Conservation (phyloP, 2,113 vertebrate genomes). For the Benitochromis conjunctus region DNA sequence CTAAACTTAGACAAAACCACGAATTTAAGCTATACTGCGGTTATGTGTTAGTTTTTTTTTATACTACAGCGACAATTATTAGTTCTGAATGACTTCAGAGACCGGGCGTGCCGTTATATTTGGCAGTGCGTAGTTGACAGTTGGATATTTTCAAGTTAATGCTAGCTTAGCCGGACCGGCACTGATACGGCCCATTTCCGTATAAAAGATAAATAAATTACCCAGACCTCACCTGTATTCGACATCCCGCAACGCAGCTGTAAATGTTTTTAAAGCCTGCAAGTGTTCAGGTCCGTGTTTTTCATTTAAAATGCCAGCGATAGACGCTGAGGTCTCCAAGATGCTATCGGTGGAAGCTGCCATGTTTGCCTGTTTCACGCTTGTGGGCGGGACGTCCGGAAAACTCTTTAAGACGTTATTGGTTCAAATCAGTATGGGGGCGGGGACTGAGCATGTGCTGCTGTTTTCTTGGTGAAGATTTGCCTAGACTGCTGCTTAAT, state of each 20-base stretch:
- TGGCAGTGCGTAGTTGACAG: background rate
- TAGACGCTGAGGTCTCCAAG: slow-evolving; percentile 11
- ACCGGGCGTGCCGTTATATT: background rate
- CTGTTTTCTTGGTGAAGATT: slow-evolving; percentile 11
- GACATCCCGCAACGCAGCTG: slow-evolving; percentile 58
- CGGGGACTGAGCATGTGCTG: slow-evolving; percentile 41
- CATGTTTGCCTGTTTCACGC: slow-evolving; percentile 39
- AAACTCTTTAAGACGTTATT: background rate
- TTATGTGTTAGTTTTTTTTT: background rate
- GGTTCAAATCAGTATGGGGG: slow-evolving; percentile 7
- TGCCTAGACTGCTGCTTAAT: background rate
- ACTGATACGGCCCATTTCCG: background rate
- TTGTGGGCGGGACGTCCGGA: slow-evolving; percentile 12
- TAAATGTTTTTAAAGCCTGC: slow-evolving; percentile 53
- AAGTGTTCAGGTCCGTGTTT: slow-evolving; percentile 50
- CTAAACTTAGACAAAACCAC: accelerated
- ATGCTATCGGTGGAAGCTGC: slow-evolving; percentile 25
- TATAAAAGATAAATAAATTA: background rate
- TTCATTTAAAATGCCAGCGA: slow-evolving; percentile 49
- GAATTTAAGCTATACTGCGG: background rate
- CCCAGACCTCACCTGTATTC: slow-evolving; percentile 61
- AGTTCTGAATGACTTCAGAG: background rate
- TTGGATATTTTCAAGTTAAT: background rate
- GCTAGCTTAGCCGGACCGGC: slow-evolving; percentile 18
- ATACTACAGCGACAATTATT: background rate